Evolutionary conservation across 2,113 vertebrate genomes (phyloP).

Genomic region (Misgurnus anguillicaudatus): DNA sequence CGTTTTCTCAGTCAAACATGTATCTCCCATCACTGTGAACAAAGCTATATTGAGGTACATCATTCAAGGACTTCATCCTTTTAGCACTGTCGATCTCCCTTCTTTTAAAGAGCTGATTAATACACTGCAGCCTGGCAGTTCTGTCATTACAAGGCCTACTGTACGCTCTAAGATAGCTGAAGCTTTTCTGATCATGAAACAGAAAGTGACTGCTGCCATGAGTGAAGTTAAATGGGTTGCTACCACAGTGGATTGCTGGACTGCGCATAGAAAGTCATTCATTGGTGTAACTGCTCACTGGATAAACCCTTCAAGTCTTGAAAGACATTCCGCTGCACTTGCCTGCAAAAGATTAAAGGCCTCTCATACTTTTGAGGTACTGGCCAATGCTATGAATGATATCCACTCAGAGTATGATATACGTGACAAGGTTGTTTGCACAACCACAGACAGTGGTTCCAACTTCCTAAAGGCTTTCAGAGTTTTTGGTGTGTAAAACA

Average conservation of each 20-base stretch:
- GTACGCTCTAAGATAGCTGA: neutral
- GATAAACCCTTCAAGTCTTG: no score
- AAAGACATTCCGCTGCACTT: slow-evolving; percentile 8
- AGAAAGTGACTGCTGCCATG: slow-evolving; percentile 25
- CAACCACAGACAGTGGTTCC: neutral
- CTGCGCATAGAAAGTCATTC: neutral
- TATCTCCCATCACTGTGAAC: slow-evolving; percentile 1
- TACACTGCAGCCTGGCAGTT: neutral
- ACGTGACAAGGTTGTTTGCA: neutral
- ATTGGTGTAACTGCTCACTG: slow-evolving; percentile 12
- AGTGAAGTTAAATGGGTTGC: neutral
- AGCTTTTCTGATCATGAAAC: neutral
- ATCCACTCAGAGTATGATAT: slow-evolving; percentile 3
- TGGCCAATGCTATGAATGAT: neutral
- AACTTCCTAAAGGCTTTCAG: slow-evolving; percentile 6
- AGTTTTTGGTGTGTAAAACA: neutral
- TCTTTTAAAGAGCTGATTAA: slow-evolving; percentile 20
- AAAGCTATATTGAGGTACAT: slow-evolving; percentile 11
- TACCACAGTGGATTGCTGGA: slow-evolving; percentile 13
- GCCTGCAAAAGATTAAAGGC: slow-evolving; percentile 14
- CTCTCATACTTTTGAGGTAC: slow-evolving; percentile 17
- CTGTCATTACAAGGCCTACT: neutral
- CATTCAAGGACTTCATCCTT: slow-evolving; percentile 14
- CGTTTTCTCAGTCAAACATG: slow-evolving; percentile 1
- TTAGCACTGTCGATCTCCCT: slow-evolving; percentile 10